These are phyloP conservation scores for Lepidurus couesii DNA, from an alignment of 1,140 invertebrate species.

Conservation along the genomic window DNA sequence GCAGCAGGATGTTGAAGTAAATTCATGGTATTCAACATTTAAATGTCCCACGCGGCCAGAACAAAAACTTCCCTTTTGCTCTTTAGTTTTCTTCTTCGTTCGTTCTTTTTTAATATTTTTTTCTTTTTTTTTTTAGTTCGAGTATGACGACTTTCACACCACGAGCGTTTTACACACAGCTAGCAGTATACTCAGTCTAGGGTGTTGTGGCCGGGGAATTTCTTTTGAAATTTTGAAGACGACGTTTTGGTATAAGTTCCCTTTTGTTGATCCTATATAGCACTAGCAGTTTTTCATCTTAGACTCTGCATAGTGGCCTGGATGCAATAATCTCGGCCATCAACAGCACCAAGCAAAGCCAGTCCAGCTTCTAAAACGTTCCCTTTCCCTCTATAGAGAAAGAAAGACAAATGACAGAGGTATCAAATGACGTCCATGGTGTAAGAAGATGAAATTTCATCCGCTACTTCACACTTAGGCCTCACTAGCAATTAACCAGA, in stretches of 20 bases:
- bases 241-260: neutral
- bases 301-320: neutral
- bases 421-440: conserved; percentile 15
- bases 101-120: neutral
- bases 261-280: neutral
- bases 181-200: too few species aligned
- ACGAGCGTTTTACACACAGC: too few species aligned
- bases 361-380: neutral
- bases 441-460: conserved; percentile 22
- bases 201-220: neutral
- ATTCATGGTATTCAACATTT: conserved; percentile 29
- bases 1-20: conserved; percentile 30
- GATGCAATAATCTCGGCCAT: neutral
- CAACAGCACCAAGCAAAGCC: neutral
- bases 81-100: neutral
- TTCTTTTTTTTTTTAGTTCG: neutral
- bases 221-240: neutral
- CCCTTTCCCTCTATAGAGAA: neutral
- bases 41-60: neutral
- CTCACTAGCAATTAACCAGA: conserved; percentile 22
- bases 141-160: neutral
- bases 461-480: conserved; percentile 18
- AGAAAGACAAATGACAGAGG: conserved; percentile 22
- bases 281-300: conserved; percentile 19
- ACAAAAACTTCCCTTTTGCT: neutral